phyloP scores from a whole-genome alignment of 2,113 vertebrate species.

The Cavia porcellus region DNA sequence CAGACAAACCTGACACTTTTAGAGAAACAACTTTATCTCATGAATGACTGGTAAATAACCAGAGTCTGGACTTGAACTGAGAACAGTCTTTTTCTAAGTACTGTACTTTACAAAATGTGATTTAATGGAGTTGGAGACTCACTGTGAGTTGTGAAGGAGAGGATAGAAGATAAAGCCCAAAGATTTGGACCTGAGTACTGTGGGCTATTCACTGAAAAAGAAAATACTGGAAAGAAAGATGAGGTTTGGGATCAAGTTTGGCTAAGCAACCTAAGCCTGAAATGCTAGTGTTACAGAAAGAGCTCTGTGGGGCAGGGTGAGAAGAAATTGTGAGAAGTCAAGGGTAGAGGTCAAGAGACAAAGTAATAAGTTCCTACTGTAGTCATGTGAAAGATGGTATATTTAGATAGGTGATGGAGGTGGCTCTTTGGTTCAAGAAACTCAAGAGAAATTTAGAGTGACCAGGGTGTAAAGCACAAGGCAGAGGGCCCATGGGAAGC shows the following conservation, averaged over 20 bases:
- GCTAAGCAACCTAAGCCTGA: conserved; percentile 5
- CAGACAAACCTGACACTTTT: not conserved
- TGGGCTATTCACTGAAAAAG: not conserved
- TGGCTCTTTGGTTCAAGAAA: not conserved
- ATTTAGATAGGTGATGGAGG: not conserved
- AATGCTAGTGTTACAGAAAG: not conserved
- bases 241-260: not conserved
- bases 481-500: not conserved
- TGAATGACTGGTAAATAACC: not conserved
- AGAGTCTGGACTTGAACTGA: not conserved
- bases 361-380: not conserved
- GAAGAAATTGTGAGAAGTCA: not conserved
- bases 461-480: not conserved
- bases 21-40: not conserved
- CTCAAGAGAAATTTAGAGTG: not conserved
- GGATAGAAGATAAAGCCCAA: not conserved
- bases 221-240: not conserved
- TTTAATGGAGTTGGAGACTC: not conserved
- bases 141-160: not conserved
- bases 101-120: not conserved
- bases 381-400: not conserved
- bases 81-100: not conserved
- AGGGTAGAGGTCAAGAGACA: not conserved
- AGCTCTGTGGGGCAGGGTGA: not conserved
- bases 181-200: not conserved